Percentiles rank a stretch among this genome's conserved stretches.
Conservation (phyloP, 1,140 invertebrate genomes). For the Papilio dardanus region DNA sequence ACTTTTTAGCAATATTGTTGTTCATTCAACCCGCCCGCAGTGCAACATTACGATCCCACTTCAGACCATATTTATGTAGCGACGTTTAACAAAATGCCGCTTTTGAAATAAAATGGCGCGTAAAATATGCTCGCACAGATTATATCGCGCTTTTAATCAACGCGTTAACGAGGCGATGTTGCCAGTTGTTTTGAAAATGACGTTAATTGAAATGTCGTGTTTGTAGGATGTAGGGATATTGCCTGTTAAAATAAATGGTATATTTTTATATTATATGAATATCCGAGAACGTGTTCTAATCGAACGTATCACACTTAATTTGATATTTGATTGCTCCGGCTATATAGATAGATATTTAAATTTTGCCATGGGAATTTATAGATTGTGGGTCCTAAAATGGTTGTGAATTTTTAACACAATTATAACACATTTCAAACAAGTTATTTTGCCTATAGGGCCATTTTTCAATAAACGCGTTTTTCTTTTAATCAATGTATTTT, state of each 20-base stretch:
- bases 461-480: too few relatives aligned
- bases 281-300: background rate
- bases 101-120: constrained; percentile 1
- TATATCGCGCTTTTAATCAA: constrained; percentile 20
- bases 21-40: background rate
- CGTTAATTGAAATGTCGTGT: constrained; percentile 46
- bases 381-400: background rate
- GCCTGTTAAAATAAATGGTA: constrained; percentile 6
- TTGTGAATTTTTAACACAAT: background rate
- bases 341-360: background rate
- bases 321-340: background rate
- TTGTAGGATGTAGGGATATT: constrained; percentile 10
- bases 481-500: background rate
- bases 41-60: background rate
- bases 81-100: constrained; percentile 6
- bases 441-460: too few relatives aligned
- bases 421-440: too few relatives aligned
- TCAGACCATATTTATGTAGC: background rate
- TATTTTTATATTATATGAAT: background rate
- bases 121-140: constrained; percentile 22
- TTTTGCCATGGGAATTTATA: background rate
- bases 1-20: background rate
- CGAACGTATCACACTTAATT: background rate
- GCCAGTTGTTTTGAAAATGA: constrained; percentile 40
- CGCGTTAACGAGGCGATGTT: constrained; percentile 43